Evolutionary conservation across 2,888 invertebrate species (phyloP), one percentile per base, ranked within the genome.

Genomic region (Cylindroiulus punctatus): DNA sequence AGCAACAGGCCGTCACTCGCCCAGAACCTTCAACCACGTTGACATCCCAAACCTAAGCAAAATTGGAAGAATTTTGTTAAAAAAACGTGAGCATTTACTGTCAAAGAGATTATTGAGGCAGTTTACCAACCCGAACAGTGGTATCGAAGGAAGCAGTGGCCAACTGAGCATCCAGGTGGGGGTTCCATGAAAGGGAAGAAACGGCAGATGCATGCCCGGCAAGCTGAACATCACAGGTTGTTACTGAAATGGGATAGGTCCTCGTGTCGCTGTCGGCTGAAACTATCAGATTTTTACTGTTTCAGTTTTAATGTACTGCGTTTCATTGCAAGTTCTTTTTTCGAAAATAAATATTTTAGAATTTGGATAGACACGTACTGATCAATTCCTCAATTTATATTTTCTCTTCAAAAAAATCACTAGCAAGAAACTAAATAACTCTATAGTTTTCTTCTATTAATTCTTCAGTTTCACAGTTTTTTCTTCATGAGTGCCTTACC

Each of bases 141-240:
- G 92, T 91, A 90, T 96, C 96, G 87, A 94, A 94, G 0, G 95
- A 94, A 0, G 94, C 93, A 3, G 95, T 94, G 8, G 94, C 92
- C 82, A 97, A 91, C 84, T 92, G 91, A 0, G 93, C 94, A 87
- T 94, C 94, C 1, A 91, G 89, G 89, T 95, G 94, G 0, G 94
- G 94, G 90, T 93, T 95, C 95, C 95, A 96, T 0, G 92, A 91
- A 8, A 94, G 88, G 84, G 93, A 92, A 0, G 93, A 92, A 32
- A 95, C 92, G 52, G 92, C 90, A 0, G 90, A 90, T 40, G 89
- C 90, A 89, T 95, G 95, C 0, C 92, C 92, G 5, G 88, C 88
- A 32, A 91, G 88, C 84, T 88, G 88, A 22, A 36, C 19, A 19
- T 1, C 19, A 30, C 81, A 26, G 81, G 22, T 30, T 81, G 89